Evolutionary conservation across 2,888 invertebrate species (phyloP).

Genomic region (Ectropis crepuscularia): DNA sequence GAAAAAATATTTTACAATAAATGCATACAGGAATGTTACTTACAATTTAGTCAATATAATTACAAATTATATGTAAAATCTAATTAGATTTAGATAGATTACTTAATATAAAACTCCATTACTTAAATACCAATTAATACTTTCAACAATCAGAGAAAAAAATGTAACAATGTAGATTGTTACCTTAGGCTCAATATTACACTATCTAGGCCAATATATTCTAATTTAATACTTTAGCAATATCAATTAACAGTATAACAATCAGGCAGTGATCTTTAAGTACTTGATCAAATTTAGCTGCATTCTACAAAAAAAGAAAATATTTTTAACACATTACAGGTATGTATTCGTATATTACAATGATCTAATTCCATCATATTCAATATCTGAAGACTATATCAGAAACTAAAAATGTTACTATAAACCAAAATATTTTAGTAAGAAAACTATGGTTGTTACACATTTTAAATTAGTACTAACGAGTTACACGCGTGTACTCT

Average conservation of each 20-base stretch:
- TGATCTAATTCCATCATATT: too few relatives aligned
- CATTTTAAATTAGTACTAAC: too few relatives aligned
- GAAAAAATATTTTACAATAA: conserved; percentile 39
- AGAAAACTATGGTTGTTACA: too few relatives aligned
- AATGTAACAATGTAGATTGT: conserved; percentile 16
- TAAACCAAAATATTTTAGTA: too few relatives aligned
- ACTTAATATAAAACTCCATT: conserved; percentile 10
- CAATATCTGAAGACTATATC: too few relatives aligned
- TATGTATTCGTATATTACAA: too few relatives aligned
- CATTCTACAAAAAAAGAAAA: too few relatives aligned
- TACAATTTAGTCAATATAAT: conserved; percentile 1
- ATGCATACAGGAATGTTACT: conserved; percentile 43
- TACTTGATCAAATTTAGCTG: not conserved
- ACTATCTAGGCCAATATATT: conserved; percentile 1
- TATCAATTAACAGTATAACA: not conserved
- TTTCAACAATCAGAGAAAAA: conserved; percentile 9
- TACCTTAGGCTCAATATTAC: conserved; percentile 9
- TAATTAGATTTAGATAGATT: too few relatives aligned
- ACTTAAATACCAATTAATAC: conserved; percentile 20
- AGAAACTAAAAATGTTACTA: too few relatives aligned
- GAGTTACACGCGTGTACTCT: too few relatives aligned
- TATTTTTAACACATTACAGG: too few relatives aligned
- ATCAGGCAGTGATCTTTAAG: not conserved
- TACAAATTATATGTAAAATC: not conserved
- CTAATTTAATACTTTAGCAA: conserved; percentile 6